Percentiles rank a stretch among this genome's conserved stretches.
Conservation (phyloP, 2,797 vertebrate species). For the Megaceryle alcyon region DNA sequence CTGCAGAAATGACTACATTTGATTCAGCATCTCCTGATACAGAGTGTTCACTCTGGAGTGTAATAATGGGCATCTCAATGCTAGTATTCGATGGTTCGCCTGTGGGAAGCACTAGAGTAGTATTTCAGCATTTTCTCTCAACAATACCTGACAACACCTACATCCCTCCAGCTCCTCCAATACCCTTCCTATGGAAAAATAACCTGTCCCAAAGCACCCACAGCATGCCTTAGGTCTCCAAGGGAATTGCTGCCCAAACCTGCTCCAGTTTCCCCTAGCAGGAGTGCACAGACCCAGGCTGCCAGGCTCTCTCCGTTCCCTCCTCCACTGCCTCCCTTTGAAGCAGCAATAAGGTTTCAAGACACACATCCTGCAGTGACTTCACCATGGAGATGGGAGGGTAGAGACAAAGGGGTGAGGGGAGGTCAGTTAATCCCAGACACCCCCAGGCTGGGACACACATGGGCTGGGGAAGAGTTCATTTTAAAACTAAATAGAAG, state of each 20-base stretch:
- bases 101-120: too few species aligned
- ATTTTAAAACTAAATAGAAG: conserved; percentile 78
- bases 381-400: conserved; percentile 69
- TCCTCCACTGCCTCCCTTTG: neutral
- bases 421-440: conserved; percentile 86
- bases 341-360: conserved; percentile 38
- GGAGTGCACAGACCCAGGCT: neutral
- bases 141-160: neutral
- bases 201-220: neutral
- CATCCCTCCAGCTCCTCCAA: neutral
- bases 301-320: neutral
- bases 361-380: conserved; percentile 52
- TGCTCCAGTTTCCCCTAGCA: neutral
- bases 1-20: too few species aligned
- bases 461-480: conserved; percentile 77
- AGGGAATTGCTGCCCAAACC: neutral
- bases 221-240: neutral
- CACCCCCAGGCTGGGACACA: conserved; percentile 81
- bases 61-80: too few species aligned
- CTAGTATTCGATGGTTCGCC: too few species aligned
- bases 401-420: conserved; percentile 57
- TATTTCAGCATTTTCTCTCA: too few species aligned
- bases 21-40: too few species aligned
- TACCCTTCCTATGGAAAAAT: neutral
- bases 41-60: too few species aligned